Evolutionary conservation across 1,140 invertebrate genomes (phyloP), one percentile per base, ranked within the genome.

Genomic region (Eupristina koningsbergeri): DNA sequence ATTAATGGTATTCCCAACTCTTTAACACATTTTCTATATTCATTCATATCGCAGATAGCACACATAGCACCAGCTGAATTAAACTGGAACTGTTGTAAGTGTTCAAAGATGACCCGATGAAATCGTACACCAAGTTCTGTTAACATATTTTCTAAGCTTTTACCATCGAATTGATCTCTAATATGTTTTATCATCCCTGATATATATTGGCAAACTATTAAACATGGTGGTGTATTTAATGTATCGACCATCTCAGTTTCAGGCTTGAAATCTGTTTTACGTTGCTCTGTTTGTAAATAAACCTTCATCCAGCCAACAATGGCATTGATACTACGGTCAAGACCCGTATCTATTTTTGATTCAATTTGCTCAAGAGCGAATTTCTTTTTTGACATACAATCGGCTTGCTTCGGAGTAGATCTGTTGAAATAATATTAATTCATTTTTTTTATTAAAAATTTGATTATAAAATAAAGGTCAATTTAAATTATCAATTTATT

Each of bases 21-120:
- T 86, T 96, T 94, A 17, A 96, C 95, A 93, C 95, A 97, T 90
- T 95, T 97, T 47, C 98, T 94, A 90, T 97, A 97, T 90, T 99
- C 98, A 89, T 99, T 99, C 78, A 99, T 96, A 94, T 99, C 99
- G 93, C 98, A 99, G 85, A 99, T 98, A 3, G 97, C 97, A 90
- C 98, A 96, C 97, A 99, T 99, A 5, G 98, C 98, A 81, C 98
- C 98, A 83, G 97, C 95, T 31, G 97, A 97, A 93, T 98, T 99
- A 89, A 98, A 99, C 89, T 98, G 97, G 94, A 97, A 99, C 87
- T 97, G 97, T 86, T 97, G 95, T 63, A 99, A 93, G 93, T 99
- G 98, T 87, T 99, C 98, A 88, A 98, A 98, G 79, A 99, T 96
- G n/a, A 98, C 95, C 82, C 98, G 93, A 92, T 99, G 98, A 85